A percentile compares a stretch with the other conserved stretches of the same genome.
These are phyloP conservation scores for Tillus elongatus DNA, from an alignment of 2,888 invertebrate species.

Conservation along the genomic window DNA sequence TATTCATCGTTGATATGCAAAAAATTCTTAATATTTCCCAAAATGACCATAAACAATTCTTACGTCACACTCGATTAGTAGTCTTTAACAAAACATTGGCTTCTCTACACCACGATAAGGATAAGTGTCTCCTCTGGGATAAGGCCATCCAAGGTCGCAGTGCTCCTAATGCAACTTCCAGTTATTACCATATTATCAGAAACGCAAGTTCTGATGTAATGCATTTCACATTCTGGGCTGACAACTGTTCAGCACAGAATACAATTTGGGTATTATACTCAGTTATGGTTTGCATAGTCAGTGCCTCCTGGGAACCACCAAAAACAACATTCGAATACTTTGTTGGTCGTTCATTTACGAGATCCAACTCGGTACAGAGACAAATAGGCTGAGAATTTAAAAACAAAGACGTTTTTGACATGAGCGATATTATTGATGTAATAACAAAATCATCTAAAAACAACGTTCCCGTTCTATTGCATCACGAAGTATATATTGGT, in stretches of 20 bases:
- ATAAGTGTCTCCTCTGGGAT: not conserved
- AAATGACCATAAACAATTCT: not conserved
- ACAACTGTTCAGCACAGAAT: conserved; percentile 2
- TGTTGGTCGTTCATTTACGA: conserved; percentile 3
- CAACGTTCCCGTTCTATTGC: too few relatives aligned
- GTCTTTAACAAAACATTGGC: conserved; percentile 1
- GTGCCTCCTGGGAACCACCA: conserved; percentile 1
- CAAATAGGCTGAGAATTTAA: conserved; percentile 1
- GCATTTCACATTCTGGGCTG: conserved; percentile 4
- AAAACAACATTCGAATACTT: not conserved
- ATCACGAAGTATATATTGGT: too few relatives aligned
- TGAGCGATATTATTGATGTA: conserved; percentile 1
- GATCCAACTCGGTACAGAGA: not conserved
- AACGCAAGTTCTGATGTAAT: conserved; percentile 2
- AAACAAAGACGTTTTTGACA: not conserved
- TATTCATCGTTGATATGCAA: conserved; percentile 2
- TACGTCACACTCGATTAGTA: conserved; percentile 1
- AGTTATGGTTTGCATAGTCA: not conserved
- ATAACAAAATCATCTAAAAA: not conserved
- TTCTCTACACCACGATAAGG: not conserved
- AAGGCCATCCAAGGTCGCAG: conserved; percentile 1
- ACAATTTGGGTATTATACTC: conserved; percentile 1
- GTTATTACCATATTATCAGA: not conserved
- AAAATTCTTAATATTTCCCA: conserved; percentile 2
- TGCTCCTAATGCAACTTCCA: conserved; percentile 4